Evolutionary conservation across 2,888 invertebrate genomes (phyloP), one percentile per base, ranked within the genome.

Genomic region (Phengaris alcon): DNA sequence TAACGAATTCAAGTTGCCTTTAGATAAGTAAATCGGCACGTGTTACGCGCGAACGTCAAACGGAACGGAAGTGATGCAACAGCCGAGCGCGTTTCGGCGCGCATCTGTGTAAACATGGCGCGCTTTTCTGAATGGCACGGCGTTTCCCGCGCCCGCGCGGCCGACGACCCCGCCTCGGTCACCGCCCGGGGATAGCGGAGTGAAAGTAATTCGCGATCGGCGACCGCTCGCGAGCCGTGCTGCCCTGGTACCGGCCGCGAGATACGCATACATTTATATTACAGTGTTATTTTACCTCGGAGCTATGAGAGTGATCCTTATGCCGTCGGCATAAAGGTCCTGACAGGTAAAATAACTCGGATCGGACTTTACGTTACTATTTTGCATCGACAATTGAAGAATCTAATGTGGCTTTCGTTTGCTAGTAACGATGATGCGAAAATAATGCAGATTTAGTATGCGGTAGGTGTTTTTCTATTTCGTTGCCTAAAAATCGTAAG

Each of bases 41-140:
- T 85, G 86, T 85, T 86, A 84, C 84, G 84, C 81, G 82, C 84
- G 84, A 83, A 87, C 48, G 48, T 48, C 48, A 88, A 90, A 90
- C 91, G 89, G 88, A 89, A 86, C 92, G 93, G 92, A 92, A 91
- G 91, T 92, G 92, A 92, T 91, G 93, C 89, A 92, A 93, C 87
- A 6, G 48, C 48, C 48, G 48, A 35, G 86, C 86, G 89, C 90
- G 90, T 90, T 92, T 91, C 90, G 91, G 91, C 88, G 90, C 88
- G 89, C 93, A 92, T 92, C 93, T 92, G 93, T 91, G 91, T 91
- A 93, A 93, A 93, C 91, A 92, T 86, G 88, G 89, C 90, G 88
- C 87, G 89, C 87, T 90, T 91, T 91, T 89, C 91, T 91, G 91
- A 93, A 93, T 93, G 91, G 91, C 88, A 82, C 82, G 85, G 87